Base-by-base conservation (phyloP, 1,140 invertebrate species). In the Drosophila micromelanica region DNA sequence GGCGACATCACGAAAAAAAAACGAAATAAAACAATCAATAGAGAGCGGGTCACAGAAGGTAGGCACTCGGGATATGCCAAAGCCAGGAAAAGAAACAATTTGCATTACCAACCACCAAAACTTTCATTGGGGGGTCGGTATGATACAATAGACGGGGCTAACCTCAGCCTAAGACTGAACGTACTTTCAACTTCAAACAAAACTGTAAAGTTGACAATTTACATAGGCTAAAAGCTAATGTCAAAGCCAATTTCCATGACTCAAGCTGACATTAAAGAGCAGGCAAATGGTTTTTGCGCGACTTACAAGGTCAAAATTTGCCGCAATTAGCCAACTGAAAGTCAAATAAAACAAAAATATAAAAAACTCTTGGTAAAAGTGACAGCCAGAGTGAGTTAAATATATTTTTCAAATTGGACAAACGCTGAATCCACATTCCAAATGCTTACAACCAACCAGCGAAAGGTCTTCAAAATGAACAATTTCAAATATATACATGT, bases 71-170 rank as follows among this genome's bases (percentile, higher is more conserved):
- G 27, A n/a, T 49, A 51, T 35, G 27, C 51, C 59, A 63, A 63
- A 61, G 60, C 51, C 61, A 56, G 23, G 30, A 67, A 8, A 6
- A 54, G 8, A 37, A 46, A 17, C 45, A 54, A 73, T 73, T 73
- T 61, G 63, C 70, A 73, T 73, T 68, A 54, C 3, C 70, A 32
- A 73, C 70, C 63, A 60, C 63, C 63, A 38, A 67, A 59, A 59
- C 13, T 32, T 45, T 43, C 35, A 17, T 32, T 38, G 40, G 46
- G 52, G 52, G 23, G 49, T 32, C 35, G 12, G 5, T 17, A 5
- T 57, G 15, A 5, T 62, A 20, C n/a, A 38, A 49, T 15, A 48
- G 51, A 42, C 49, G 12, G 32, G 46, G 12, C 42, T 49, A 42
- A 43, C 20, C 43, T 8, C 23, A n/a, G 43, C 45, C 37, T 38